A percentile compares a stretch with the other conserved stretches of the same genome.
These are phyloP conservation scores for Urocynchramus pylzowi DNA, from an alignment of 2,113 vertebrate genomes.

Conservation along the genomic window DNA sequence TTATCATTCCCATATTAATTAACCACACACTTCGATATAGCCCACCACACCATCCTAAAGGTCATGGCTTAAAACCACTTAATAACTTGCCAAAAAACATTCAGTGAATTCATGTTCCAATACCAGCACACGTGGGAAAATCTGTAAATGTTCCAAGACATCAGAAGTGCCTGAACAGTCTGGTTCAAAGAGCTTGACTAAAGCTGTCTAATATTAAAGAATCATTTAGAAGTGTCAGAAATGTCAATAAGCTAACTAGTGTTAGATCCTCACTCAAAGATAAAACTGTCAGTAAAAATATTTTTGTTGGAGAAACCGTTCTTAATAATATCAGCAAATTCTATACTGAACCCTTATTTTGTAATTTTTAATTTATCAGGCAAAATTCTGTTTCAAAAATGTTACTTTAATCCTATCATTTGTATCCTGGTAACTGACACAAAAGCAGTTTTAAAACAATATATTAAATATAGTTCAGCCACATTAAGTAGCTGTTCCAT, in stretches of 20 bases:
- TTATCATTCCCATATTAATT: conserved; percentile 17
- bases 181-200: background rate
- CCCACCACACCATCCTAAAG: background rate
- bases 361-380: background rate
- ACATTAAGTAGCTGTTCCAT: background rate
- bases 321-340: background rate
- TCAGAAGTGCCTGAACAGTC: background rate
- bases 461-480: background rate
- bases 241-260: background rate
- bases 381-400: background rate
- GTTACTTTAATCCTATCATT: background rate
- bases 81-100: background rate
- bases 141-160: background rate
- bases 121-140: background rate
- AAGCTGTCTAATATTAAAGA: background rate
- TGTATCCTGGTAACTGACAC: background rate
- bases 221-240: background rate
- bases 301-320: background rate
- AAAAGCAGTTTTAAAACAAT: background rate
- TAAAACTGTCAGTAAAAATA: background rate
- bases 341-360: background rate
- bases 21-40: background rate
- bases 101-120: background rate
- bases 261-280: background rate
- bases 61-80: background rate